Base-by-base conservation (phyloP, 1,140 invertebrate genomes). In the Lasaia peninsularis region DNA sequence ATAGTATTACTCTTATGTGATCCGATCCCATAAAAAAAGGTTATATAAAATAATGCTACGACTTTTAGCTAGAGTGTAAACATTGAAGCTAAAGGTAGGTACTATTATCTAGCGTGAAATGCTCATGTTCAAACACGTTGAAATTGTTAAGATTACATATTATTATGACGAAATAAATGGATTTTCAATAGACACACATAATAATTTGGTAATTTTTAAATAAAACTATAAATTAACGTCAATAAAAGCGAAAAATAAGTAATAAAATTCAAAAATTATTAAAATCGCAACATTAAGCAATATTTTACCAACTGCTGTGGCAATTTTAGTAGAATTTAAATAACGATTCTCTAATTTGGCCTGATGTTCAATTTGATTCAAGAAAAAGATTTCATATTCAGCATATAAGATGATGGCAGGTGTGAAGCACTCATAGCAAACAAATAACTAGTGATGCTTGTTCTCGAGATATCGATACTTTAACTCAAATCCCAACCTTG, bases 391-490 rank as follows among this genome's bases (percentile, higher is more conserved):
- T 61, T 55, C 33, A 54, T 34, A 54, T 58, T 52, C 50, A 53
- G 53, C 52, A 59, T 59, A 49, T 50, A 37, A 61, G 32, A 48
- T 54, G 60, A 55, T 31, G 58, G 60, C 66, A 65, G 66, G 66
- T 69, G 66, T 62, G 56, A 60, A 63, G 40, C 44, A 53, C 49
- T 59, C 32, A 33, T 53, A 58, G 8, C 12, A 20, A 51, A 49
- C 48, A 49, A 48, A 54, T 60, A 12, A 18, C 24, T 55, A 69
- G 66, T 53, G 66, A 58, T 63, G 66, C 49, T 44, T 2, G 14
- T 7, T 6, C 12, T 37, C 20, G 11, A 24, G 11, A 21, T 16
- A 11, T 40, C 52, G 35, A 44, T 2, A 28, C 14, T 40, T 8
- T 1, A n/a, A 16, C 8, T 2, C n/a, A 12, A 5, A n/a, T n/a